Percentiles rank a stretch among this genome's conserved stretches.
Evolutionary conservation across 2,888 invertebrate species (phyloP).

Genomic region (Lithophane ornitopus): DNA sequence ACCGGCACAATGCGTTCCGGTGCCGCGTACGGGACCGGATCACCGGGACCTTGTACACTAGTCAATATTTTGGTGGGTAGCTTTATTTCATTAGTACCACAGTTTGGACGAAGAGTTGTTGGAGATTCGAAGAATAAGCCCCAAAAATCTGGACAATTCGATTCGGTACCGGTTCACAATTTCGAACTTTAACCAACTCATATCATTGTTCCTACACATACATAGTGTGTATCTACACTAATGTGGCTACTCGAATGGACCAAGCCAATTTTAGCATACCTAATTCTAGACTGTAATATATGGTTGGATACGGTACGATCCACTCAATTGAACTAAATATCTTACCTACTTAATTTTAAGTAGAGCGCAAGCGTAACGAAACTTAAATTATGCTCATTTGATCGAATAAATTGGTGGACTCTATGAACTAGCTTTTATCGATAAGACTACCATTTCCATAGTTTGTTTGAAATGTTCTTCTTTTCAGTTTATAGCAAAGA

Average conservation of each 20-base stretch:
- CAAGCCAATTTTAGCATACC: not conserved
- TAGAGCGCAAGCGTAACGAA: not conserved
- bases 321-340: not conserved
- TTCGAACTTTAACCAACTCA: not conserved
- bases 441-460: not conserved
- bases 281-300: not conserved
- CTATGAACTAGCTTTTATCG: not conserved
- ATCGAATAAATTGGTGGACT: no score
- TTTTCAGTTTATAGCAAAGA: not conserved
- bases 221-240: no score
- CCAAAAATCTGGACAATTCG: not conserved
- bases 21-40: slow-evolving; percentile 95
- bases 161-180: not conserved
- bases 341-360: not conserved
- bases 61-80: slow-evolving; percentile 92
- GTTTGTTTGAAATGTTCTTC: not conserved
- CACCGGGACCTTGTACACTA: slow-evolving; percentile 93
- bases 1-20: slow-evolving; percentile 95
- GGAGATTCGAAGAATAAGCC: not conserved
- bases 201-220: no score
- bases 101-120: not conserved
- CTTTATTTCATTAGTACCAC: not conserved
- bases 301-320: not conserved
- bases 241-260: not conserved
- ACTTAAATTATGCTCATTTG: not conserved